Percentiles rank a stretch among this genome's conserved stretches.
These are phyloP conservation scores for Caenorhabditis sp. DNA, from an alignment of 2,888 invertebrate genomes.

Conservation along the genomic window DNA sequence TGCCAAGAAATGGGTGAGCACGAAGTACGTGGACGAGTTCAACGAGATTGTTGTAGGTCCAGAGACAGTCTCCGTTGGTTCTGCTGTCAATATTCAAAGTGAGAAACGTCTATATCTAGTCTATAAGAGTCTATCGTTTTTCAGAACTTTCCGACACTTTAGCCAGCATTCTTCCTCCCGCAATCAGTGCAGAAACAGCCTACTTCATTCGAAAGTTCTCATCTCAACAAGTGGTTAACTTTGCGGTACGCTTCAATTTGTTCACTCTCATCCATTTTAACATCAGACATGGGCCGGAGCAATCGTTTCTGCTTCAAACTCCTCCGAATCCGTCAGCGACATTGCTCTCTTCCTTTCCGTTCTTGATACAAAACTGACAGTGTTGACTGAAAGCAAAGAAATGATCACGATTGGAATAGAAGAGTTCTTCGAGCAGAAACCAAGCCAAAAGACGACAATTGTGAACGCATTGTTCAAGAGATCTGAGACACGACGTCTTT, in stretches of 20 bases:
- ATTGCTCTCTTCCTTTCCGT: conserved; percentile 79
- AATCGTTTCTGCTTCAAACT: conserved; percentile 80
- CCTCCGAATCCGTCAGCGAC: conserved; percentile 48
- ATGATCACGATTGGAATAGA: neutral
- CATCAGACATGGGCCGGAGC: conserved; percentile 62
- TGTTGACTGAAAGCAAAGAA: conserved; percentile 5
- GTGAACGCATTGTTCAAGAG: neutral
- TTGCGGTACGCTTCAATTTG: conserved; percentile 52
- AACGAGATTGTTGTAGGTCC: conserved; percentile 81
- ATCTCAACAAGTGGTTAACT: conserved; percentile 80
- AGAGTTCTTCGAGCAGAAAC: neutral
- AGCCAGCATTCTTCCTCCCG: neutral
- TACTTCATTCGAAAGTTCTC: conserved; percentile 74
- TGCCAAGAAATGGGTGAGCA: conserved; percentile 44
- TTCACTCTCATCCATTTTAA: no score
- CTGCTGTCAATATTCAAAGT: conserved; percentile 79
- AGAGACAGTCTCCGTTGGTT: conserved; percentile 85
- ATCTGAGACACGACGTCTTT: conserved; percentile 20
- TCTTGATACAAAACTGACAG: conserved; percentile 18
- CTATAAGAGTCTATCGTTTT: neutral
- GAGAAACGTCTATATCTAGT: neutral
- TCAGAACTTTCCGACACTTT: conserved; percentile 31
- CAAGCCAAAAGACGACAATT: neutral
- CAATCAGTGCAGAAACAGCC: neutral
- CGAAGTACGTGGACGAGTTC: conserved; percentile 46